phyloP scores from a whole-genome alignment of 2,797 vertebrate species.

The Mareca penelope region DNA sequence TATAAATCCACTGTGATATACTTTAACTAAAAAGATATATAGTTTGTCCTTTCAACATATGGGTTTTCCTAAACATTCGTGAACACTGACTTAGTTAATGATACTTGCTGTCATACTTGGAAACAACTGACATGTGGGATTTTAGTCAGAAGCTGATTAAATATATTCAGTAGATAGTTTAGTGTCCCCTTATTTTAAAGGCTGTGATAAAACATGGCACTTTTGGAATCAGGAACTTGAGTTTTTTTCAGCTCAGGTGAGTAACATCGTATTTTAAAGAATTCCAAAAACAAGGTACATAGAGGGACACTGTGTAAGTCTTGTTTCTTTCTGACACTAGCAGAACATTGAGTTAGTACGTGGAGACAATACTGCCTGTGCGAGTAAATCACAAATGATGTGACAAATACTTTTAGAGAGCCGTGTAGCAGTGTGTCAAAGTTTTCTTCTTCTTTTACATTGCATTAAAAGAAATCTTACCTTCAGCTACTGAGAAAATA shows the following conservation, averaged over 20 bases:
- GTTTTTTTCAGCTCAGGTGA: background rate
- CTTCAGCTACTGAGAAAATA: slow-evolving; percentile 32
- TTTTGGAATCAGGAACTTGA: background rate
- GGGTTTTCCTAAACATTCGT: background rate
- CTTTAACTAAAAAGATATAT: background rate
- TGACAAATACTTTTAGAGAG: background rate
- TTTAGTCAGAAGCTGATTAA: background rate
- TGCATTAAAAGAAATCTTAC: background rate
- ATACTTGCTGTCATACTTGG: background rate
- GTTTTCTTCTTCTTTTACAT: background rate
- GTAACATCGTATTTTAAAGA: background rate
- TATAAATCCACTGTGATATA: background rate
- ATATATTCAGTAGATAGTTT: background rate
- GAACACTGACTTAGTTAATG: background rate
- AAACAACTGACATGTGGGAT: background rate
- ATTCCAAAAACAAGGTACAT: background rate
- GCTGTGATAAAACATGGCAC: background rate
- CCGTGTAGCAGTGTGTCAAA: background rate
- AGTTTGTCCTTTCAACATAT: background rate
- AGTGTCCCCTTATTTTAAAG: background rate
- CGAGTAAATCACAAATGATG: background rate
- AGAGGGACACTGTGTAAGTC: background rate
- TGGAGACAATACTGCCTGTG: background rate
- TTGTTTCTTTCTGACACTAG: background rate
- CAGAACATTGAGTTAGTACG: background rate